A percentile compares a stretch with the other conserved stretches of the same genome.
These are phyloP conservation scores for Aythya fuligula DNA, from an alignment of 2,797 vertebrate species.

Conservation along the genomic window DNA sequence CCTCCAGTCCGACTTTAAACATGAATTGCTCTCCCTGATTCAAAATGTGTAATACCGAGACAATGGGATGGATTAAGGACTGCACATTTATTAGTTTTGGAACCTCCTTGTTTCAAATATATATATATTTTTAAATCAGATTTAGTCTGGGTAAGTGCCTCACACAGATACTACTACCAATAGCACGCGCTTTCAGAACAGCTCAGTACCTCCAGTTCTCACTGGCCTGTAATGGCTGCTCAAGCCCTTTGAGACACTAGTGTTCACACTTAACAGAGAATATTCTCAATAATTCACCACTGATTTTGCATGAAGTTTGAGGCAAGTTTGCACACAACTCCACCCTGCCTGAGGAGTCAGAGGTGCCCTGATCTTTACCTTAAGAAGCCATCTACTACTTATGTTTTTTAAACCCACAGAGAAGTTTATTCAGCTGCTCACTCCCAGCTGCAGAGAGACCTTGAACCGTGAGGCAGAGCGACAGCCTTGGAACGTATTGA, in stretches of 20 bases:
- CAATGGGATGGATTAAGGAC: not conserved
- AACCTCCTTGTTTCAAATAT: not conserved
- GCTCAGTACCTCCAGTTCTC: not conserved
- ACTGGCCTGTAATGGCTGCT: not conserved
- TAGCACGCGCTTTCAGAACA: not conserved
- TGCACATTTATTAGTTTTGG: not conserved
- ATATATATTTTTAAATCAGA: not conserved
- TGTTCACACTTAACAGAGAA: not conserved
- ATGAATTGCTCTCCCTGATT: not conserved
- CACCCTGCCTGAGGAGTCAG: not conserved
- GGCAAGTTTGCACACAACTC: not conserved
- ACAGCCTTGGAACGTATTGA: conserved; percentile 18
- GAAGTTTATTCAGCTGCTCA: conserved; percentile 28
- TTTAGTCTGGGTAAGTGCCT: not conserved
- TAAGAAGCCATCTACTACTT: not conserved
- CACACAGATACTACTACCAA: not conserved
- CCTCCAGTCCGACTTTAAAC: not conserved
- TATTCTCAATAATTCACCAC: not conserved
- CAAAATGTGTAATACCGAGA: not conserved
- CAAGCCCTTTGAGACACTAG: not conserved
- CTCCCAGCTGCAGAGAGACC: conserved; percentile 28
- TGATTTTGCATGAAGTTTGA: not conserved
- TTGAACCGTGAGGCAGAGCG: not conserved
- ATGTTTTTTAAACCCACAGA: not conserved
- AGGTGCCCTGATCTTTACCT: not conserved